Conservation (phyloP, 1,140 invertebrate genomes). For the Chrysopa pallens region DNA sequence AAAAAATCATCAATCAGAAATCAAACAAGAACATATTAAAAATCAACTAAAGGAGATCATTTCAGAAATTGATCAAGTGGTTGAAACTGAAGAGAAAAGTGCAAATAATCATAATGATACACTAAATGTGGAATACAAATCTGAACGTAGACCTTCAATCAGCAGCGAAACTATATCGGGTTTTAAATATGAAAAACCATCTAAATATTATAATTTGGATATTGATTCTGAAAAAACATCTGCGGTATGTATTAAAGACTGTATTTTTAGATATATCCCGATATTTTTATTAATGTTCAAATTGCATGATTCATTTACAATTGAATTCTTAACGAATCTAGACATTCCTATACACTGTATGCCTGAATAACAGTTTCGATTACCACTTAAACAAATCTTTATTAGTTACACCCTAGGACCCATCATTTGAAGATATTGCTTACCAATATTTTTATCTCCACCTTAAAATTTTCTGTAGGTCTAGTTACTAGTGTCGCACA, state of each 20-base stretch:
- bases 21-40: conserved; percentile 32
- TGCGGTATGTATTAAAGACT: not conserved
- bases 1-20: conserved; percentile 16
- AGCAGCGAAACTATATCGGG: not conserved
- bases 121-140: not conserved
- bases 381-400: too few species aligned
- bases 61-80: conserved; percentile 35
- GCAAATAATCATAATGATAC: not conserved
- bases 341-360: too few species aligned
- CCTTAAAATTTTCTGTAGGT: too few species aligned
- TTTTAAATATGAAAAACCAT: not conserved
- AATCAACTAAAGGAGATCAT: conserved; percentile 37
- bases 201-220: not conserved
- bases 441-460: too few species aligned
- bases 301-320: too few species aligned
- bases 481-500: too few species aligned
- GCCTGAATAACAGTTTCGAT: too few species aligned
- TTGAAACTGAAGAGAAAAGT: conserved; percentile 20
- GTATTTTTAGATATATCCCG: too few species aligned
- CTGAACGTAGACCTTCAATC: not conserved
- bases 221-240: not conserved
- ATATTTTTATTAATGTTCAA: too few species aligned
- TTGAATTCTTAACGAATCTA: too few species aligned
- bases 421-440: too few species aligned
- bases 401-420: too few species aligned